A percentile compares a stretch with the other conserved stretches of the same genome.
These are phyloP conservation scores for Galleria mellonella DNA, from an alignment of 1,140 invertebrate species.

Conservation along the genomic window DNA sequence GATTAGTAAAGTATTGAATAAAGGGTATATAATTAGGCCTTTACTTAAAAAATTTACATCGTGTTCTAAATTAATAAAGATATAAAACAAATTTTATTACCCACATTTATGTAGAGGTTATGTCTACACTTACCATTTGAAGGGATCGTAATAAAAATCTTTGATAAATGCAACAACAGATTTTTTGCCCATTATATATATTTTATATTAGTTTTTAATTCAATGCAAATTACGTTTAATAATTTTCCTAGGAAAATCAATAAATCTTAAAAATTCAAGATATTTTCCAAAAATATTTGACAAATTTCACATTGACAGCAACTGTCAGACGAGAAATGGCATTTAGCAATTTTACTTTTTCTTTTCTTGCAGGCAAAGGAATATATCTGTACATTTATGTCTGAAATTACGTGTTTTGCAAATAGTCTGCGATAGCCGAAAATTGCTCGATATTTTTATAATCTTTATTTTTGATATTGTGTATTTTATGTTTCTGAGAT, in stretches of 20 bases:
- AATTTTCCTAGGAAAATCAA: background rate
- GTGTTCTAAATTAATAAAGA: no score
- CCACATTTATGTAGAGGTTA: conserved; percentile 29
- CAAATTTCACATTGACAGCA: background rate
- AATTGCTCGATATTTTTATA: no score
- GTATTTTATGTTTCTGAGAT: no score
- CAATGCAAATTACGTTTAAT: background rate
- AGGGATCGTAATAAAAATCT: conserved; percentile 61
- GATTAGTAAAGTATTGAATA: no score
- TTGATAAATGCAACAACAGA: conserved; percentile 43
- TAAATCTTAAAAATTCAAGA: background rate
- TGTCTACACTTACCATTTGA: conserved; percentile 58
- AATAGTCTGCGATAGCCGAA: no score
- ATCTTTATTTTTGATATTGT: no score
- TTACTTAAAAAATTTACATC: no score
- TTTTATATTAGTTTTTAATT: background rate
- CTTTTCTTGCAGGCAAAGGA: no score
- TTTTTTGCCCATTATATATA: conserved; percentile 55
- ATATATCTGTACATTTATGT: no score
- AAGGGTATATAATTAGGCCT: no score
- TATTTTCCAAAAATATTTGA: background rate
- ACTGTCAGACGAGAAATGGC: background rate
- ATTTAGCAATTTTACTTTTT: no score
- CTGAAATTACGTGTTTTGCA: no score
- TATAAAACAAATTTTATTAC: background rate